phyloP scores from a whole-genome alignment of 2,797 vertebrate genomes.

The Lycodopsis pacificus region DNA sequence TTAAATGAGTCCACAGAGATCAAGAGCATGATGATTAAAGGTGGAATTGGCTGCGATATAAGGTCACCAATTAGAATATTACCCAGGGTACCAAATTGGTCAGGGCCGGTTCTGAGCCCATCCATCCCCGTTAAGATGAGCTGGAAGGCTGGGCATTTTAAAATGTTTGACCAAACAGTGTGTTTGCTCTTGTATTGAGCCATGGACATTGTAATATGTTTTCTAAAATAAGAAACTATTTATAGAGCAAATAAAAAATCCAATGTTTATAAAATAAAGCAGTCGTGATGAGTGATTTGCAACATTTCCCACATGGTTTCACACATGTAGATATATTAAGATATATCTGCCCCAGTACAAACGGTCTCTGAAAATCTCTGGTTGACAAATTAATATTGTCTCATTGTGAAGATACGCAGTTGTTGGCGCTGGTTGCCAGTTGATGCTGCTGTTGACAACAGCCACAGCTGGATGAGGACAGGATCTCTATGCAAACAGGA shows the following conservation, averaged over 20 bases:
- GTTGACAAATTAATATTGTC: neutral
- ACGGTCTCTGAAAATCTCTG: neutral
- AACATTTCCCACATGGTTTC: neutral
- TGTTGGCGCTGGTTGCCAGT: neutral
- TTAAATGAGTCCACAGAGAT: neutral
- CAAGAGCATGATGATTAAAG: neutral
- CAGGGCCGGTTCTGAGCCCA: neutral
- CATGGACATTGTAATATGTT: neutral
- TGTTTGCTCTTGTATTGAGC: neutral
- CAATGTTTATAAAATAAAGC: neutral
- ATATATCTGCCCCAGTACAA: neutral
- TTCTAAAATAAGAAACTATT: too few species aligned
- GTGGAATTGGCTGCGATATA: neutral
- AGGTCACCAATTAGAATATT: neutral
- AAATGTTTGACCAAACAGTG: neutral
- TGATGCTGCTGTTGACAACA: neutral
- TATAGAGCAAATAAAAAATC: neutral
- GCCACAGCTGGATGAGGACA: conserved; percentile 19
- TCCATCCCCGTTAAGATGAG: neutral
- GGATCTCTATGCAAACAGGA: conserved; percentile 41
- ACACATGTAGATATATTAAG: neutral
- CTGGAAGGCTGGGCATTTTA: neutral
- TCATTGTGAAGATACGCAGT: neutral
- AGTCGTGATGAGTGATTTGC: neutral
- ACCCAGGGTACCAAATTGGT: neutral